A percentile compares a stretch with the other conserved stretches of the same genome.
Conservation (phyloP, 2,888 invertebrate species). For the Mimachlamys varia region DNA sequence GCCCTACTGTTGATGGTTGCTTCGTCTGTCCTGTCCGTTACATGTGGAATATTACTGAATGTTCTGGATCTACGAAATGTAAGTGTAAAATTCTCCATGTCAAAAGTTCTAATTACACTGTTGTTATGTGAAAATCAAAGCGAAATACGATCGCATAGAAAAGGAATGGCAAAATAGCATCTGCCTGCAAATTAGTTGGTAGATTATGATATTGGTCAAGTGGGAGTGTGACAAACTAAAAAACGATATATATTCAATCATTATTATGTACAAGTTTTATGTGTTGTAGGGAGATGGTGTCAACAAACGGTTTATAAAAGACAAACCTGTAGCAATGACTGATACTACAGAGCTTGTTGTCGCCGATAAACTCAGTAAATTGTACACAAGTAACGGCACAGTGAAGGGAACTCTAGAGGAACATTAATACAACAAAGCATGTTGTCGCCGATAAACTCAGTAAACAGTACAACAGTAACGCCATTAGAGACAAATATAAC, state of each 20-base stretch:
- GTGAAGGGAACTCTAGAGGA: background rate
- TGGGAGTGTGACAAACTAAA: too few relatives aligned
- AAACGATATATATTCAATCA: too few relatives aligned
- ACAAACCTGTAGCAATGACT: background rate
- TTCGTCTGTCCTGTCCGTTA: background rate
- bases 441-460: background rate
- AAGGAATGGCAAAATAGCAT: too few relatives aligned
- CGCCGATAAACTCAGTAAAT: background rate
- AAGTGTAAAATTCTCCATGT: too few relatives aligned
- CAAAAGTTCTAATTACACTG: too few relatives aligned
- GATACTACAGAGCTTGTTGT: background rate
- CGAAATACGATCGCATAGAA: too few relatives aligned
- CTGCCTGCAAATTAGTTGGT: too few relatives aligned
- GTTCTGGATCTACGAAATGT: background rate
- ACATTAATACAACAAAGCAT: background rate
- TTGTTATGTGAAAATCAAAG: too few relatives aligned
- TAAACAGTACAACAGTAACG: background rate
- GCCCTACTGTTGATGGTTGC: background rate
- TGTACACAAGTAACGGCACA: background rate
- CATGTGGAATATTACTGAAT: background rate
- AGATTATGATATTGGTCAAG: too few relatives aligned
- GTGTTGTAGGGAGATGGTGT: background rate
- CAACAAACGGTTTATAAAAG: background rate
- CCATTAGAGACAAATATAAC: background rate
- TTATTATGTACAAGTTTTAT: too few relatives aligned